Evolutionary conservation across 2,888 invertebrate genomes (phyloP).

Genomic region (Acanthosoma haemorrhoidale): DNA sequence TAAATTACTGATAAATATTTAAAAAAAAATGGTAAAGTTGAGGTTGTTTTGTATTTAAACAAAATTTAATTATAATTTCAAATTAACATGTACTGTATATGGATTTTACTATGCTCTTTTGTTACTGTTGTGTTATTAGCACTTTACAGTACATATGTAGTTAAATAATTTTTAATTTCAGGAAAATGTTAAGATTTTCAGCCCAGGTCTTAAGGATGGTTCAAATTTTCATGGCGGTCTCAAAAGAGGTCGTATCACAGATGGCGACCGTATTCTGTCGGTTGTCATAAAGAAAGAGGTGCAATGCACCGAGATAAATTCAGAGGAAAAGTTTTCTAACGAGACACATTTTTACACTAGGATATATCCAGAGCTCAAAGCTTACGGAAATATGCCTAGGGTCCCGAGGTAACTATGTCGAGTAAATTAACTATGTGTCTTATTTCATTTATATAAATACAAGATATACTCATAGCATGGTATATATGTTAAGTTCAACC

Average conservation of each 20-base stretch:
- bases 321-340: background rate
- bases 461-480: too few relatives aligned
- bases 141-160: too few relatives aligned
- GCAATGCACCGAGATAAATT: background rate
- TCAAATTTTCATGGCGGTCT: background rate
- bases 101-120: too few relatives aligned
- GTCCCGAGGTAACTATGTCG: slow-evolving; percentile 2
- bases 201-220: background rate
- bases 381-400: background rate
- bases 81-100: too few relatives aligned
- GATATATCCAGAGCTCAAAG: background rate
- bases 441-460: too few relatives aligned
- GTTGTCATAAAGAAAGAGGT: background rate
- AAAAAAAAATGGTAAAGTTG: too few relatives aligned
- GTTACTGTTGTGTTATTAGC: too few relatives aligned
- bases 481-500: too few relatives aligned
- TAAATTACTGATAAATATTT: too few relatives aligned
- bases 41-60: too few relatives aligned
- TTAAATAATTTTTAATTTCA: background rate
- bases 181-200: background rate
- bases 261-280: background rate
- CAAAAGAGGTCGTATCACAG: background rate
- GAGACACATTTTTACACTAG: background rate
- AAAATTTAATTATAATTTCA: too few relatives aligned
- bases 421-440: too few relatives aligned